These are phyloP conservation scores for Nyctalus aviator DNA, from an alignment of 2,797 vertebrate species.

Conservation along the genomic window DNA sequence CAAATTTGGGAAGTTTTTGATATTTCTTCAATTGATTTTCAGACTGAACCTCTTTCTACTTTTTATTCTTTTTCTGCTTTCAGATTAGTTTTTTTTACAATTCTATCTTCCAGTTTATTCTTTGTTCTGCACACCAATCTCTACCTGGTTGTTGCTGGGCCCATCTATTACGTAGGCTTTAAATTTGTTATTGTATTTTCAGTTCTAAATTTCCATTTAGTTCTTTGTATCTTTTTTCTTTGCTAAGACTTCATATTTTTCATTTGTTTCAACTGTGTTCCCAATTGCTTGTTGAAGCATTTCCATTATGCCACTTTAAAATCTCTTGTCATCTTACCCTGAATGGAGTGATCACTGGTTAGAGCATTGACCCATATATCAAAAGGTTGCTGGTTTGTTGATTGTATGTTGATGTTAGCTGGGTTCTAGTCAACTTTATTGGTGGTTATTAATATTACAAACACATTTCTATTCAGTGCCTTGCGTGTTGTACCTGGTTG, in stretches of 20 bases:
- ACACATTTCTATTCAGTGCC: too few species aligned
- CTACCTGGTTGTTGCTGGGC: background rate
- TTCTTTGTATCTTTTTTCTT: background rate
- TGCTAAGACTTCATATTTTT: background rate
- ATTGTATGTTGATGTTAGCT: too few species aligned
- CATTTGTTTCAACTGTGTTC: conserved; percentile 39
- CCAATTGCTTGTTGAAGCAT: background rate
- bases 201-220: conserved; percentile 1
- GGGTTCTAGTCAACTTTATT: too few species aligned
- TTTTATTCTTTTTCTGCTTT: conserved; percentile 22
- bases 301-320: background rate
- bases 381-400: too few species aligned
- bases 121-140: background rate
- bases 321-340: background rate
- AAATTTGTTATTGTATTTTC: background rate
- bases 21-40: background rate
- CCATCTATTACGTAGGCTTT: background rate
- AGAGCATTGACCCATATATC: too few species aligned
- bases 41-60: background rate
- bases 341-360: too few species aligned
- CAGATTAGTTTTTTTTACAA: background rate
- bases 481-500: too few species aligned
- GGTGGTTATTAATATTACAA: too few species aligned
- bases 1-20: background rate
- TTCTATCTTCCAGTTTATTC: conserved; percentile 38